Evolutionary conservation across 2,888 invertebrate genomes (phyloP).

Genomic region (Horisme vitalbata): DNA sequence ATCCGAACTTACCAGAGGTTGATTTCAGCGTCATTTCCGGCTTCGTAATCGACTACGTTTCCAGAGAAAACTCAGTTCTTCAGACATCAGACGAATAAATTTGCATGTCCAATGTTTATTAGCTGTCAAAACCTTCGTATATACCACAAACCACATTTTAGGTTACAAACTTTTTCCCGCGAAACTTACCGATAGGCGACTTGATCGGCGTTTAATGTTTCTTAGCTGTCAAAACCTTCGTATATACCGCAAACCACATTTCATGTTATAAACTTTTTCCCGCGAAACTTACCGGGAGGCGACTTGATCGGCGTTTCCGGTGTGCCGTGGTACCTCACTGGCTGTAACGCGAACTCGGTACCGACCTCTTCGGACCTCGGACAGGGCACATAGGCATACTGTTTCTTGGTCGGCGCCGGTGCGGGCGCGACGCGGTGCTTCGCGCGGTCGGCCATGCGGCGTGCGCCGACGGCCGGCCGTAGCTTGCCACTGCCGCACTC

Average conservation of each 20-base stretch:
- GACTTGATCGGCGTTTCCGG: slow-evolving; percentile 61
- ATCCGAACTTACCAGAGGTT: too few relatives aligned
- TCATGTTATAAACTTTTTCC: too few relatives aligned
- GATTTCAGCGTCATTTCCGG: too few relatives aligned
- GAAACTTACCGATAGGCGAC: slow-evolving; percentile 58
- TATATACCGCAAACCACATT: too few relatives aligned
- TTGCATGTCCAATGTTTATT: too few relatives aligned
- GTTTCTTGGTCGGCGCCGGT: slow-evolving; percentile 72
- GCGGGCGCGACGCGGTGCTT: slow-evolving; percentile 78
- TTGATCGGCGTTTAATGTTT: too few relatives aligned
- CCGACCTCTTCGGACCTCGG: slow-evolving; percentile 80
- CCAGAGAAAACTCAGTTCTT: background rate
- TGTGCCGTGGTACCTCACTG: slow-evolving; percentile 51
- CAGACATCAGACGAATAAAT: too few relatives aligned
- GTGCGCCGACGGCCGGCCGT: slow-evolving; percentile 58
- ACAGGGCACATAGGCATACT: slow-evolving; percentile 78
- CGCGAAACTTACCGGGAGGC: slow-evolving; percentile 57
- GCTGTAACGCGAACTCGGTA: slow-evolving; percentile 70
- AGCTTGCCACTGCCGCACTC: slow-evolving; percentile 40
- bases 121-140: slow-evolving; percentile 46
- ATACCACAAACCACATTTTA: too few relatives aligned
- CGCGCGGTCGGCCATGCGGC: slow-evolving; percentile 80
- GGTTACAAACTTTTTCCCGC: too few relatives aligned
- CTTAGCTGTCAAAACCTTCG: slow-evolving; percentile 46
- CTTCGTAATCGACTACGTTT: background rate